phyloP scores from a whole-genome alignment of 2,888 invertebrate species.

The Azorinus chamasolen region DNA sequence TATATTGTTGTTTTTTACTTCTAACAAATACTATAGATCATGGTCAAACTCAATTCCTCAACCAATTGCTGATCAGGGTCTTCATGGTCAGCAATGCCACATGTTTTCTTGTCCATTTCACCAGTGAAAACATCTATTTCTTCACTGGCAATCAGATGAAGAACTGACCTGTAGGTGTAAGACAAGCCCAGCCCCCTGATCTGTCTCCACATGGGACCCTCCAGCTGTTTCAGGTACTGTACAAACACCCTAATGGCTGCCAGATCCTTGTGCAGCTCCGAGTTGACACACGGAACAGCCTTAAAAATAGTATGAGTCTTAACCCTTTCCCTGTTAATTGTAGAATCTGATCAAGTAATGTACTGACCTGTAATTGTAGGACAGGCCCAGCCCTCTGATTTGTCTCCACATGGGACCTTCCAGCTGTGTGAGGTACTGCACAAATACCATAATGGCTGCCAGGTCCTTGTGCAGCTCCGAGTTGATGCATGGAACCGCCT shows the following conservation, averaged over 20 bases:
- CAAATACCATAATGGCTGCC: slow-evolving; percentile 92
- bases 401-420: slow-evolving; percentile 97
- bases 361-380: slow-evolving; percentile 91
- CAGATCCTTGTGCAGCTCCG: slow-evolving; percentile 89
- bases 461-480: slow-evolving; percentile 90
- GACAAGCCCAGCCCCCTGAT: slow-evolving; percentile 95
- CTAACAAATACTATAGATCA: too few relatives aligned
- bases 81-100: too few relatives aligned
- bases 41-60: too few relatives aligned
- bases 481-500: slow-evolving; percentile 90
- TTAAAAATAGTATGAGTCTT: too few relatives aligned
- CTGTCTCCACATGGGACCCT: slow-evolving; percentile 96
- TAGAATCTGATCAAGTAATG: too few relatives aligned
- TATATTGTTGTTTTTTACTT: too few relatives aligned
- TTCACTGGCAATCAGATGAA: too few relatives aligned
- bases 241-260: slow-evolving; percentile 93
- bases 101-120: too few relatives aligned
- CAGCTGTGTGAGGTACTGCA: slow-evolving; percentile 95
- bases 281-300: slow-evolving; percentile 90
- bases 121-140: too few relatives aligned
- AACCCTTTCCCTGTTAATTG: too few relatives aligned
- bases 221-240: slow-evolving; percentile 95
- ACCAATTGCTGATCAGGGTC: too few relatives aligned
- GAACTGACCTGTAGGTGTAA: slow-evolving; percentile 90
- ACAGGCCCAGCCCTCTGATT: slow-evolving; percentile 94